phyloP scores from a whole-genome alignment of 1,140 invertebrate species.

The Homarus americanus region DNA sequence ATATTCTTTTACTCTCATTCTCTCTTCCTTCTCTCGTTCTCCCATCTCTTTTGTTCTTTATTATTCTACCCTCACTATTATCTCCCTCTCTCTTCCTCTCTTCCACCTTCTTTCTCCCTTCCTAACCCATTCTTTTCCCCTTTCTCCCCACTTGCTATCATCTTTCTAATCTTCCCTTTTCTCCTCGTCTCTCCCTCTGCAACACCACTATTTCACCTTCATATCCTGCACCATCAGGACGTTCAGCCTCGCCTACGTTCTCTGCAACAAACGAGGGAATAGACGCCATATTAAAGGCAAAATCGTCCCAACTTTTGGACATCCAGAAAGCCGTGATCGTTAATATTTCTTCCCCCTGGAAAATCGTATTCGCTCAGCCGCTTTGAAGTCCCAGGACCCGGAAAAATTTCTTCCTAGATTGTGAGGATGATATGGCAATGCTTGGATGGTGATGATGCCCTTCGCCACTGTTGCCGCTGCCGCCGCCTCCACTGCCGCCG shows the following conservation, averaged over 20 bases:
- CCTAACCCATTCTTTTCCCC: no score
- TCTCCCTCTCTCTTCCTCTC: neutral
- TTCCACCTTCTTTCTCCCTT: neutral
- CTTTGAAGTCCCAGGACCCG: neutral
- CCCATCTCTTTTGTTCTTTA: neutral
- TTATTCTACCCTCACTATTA: neutral
- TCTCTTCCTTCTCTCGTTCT: neutral
- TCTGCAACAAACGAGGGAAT: neutral
- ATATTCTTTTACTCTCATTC: neutral
- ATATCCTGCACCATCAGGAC: neutral
- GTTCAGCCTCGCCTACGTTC: neutral
- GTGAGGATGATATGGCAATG: neutral
- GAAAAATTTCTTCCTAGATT: neutral
- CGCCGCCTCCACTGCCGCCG: no score
- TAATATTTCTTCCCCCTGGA: constrained; percentile 4
- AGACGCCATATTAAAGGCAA: neutral
- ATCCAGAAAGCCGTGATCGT: neutral
- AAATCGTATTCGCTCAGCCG: neutral
- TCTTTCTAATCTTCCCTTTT: neutral
- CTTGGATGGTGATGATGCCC: no score
- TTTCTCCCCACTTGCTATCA: neutral
- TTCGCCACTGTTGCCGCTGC: no score
- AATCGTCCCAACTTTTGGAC: constrained; percentile 9
- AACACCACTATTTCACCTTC: neutral
- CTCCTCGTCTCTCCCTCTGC: neutral